Evolutionary conservation across 1,140 invertebrate species (phyloP).

Genomic region (Lucilia sericata): DNA sequence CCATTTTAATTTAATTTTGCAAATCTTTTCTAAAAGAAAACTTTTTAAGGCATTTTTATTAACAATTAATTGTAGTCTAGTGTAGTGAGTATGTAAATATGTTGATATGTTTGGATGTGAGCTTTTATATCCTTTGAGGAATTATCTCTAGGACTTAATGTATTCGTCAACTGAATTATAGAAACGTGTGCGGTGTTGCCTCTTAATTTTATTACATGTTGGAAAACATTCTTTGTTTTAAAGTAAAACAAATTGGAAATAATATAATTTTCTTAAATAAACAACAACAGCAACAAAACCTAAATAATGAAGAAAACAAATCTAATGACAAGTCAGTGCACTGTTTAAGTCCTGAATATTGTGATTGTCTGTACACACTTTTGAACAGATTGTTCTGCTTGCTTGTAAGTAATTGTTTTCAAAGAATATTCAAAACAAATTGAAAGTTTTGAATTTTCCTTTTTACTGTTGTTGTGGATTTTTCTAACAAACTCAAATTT

Average conservation of each 20-base stretch:
- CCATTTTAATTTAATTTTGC: too few relatives aligned
- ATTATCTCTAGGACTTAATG: not conserved
- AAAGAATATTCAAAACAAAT: not conserved
- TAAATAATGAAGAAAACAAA: not conserved
- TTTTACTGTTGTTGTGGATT: not conserved
- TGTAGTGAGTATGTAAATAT: not conserved
- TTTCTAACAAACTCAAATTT: not conserved
- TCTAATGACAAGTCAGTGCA: slow-evolving; percentile 5
- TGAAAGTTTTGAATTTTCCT: not conserved
- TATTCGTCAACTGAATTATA: not conserved
- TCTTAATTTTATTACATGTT: not conserved
- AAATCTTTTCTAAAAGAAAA: too few relatives aligned
- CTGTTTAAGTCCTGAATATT: not conserved
- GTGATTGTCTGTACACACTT: not conserved
- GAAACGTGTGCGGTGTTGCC: slow-evolving; percentile 2
- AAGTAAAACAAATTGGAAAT: not conserved
- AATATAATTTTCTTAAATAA: not conserved
- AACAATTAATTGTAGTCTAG: too few relatives aligned
- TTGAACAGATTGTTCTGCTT: not conserved
- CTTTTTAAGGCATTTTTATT: too few relatives aligned
- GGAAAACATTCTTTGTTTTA: not conserved
- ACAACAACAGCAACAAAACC: not conserved
- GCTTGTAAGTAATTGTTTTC: not conserved
- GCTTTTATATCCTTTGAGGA: not conserved
- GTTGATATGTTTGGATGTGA: not conserved